Percentiles rank a stretch among this genome's conserved stretches.
These are phyloP conservation scores for Polyodon spathula DNA, from an alignment of 2,113 vertebrate genomes.

Conservation along the genomic window DNA sequence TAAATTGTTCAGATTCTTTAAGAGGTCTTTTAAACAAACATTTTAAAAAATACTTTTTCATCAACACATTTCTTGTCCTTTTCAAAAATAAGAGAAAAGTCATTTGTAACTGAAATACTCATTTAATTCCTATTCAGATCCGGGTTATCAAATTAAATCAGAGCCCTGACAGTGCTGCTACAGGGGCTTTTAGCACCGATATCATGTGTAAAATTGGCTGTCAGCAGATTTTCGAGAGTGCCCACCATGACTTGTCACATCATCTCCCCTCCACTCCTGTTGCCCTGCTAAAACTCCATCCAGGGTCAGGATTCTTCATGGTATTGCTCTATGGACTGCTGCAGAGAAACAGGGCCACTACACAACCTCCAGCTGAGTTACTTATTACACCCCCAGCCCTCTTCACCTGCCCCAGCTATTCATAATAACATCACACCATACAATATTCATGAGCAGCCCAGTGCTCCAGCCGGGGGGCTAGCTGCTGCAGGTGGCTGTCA, in stretches of 20 bases:
- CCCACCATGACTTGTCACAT: conserved; percentile 87
- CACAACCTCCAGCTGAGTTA: conserved; percentile 97
- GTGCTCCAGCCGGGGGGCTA: conserved; percentile 60
- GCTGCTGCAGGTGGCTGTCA: conserved; percentile 98
- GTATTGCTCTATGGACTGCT: conserved; percentile 85
- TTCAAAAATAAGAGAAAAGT: conserved; percentile 37
- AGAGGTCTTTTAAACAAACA: background rate
- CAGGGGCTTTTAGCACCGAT: conserved; percentile 73
- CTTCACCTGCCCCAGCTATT: conserved; percentile 92
- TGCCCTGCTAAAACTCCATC: conserved; percentile 57
- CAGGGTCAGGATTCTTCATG: conserved; percentile 85
- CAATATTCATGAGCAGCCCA: conserved; percentile 93
- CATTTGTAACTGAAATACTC: conserved; percentile 77
- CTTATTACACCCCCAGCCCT: conserved; percentile 74
- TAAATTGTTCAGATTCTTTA: no score
- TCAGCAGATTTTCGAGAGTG: conserved; percentile 88
- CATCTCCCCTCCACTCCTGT: conserved; percentile 74
- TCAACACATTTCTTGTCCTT: conserved; percentile 9
- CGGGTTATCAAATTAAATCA: conserved; percentile 97
- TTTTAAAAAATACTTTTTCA: conserved; percentile 25
- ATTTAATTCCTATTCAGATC: conserved; percentile 97
- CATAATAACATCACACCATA: conserved; percentile 95
- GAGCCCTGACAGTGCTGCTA: conserved; percentile 81
- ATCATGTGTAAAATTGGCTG: conserved; percentile 98
- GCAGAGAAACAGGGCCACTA: conserved; percentile 82